phyloP scores from a whole-genome alignment of 1,140 invertebrate species.

The Cepaea nemoralis region DNA sequence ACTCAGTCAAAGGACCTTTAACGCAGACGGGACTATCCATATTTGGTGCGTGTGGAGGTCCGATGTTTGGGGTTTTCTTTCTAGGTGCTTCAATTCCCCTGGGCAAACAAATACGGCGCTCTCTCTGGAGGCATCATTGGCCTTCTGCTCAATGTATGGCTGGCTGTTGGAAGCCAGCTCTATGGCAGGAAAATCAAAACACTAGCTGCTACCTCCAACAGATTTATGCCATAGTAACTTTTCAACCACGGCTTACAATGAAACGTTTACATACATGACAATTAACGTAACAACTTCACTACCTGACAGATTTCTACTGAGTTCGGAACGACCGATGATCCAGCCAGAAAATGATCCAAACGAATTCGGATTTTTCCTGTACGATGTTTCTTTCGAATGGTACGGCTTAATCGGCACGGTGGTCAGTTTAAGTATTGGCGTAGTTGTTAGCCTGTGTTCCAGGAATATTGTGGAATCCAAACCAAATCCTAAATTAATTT shows the following conservation, averaged over 20 bases:
- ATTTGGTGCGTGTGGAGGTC: slow-evolving; percentile 87
- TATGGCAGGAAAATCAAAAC: neutral
- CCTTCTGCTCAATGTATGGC: neutral
- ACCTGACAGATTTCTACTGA: neutral
- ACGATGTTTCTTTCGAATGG: neutral
- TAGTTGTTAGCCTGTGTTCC: neutral
- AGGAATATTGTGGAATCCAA: neutral
- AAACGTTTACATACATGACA: neutral
- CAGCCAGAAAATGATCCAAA: neutral
- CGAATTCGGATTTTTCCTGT: neutral
- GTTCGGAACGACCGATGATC: neutral
- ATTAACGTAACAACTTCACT: neutral
- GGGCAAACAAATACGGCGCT: slow-evolving; percentile 72
- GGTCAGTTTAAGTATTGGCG: neutral
- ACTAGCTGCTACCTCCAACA: neutral
- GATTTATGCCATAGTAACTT: neutral
- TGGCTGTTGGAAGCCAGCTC: neutral
- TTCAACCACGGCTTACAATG: neutral
- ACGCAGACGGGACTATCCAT: slow-evolving; percentile 79
- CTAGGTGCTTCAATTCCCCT: slow-evolving; percentile 85
- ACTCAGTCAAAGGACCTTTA: slow-evolving; percentile 84
- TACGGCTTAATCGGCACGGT: neutral
- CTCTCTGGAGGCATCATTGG: neutral
- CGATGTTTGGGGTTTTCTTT: slow-evolving; percentile 69
- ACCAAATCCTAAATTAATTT: neutral